phyloP scores from a whole-genome alignment of 2,113 vertebrate species.

The Phrynosoma blainvillii region DNA sequence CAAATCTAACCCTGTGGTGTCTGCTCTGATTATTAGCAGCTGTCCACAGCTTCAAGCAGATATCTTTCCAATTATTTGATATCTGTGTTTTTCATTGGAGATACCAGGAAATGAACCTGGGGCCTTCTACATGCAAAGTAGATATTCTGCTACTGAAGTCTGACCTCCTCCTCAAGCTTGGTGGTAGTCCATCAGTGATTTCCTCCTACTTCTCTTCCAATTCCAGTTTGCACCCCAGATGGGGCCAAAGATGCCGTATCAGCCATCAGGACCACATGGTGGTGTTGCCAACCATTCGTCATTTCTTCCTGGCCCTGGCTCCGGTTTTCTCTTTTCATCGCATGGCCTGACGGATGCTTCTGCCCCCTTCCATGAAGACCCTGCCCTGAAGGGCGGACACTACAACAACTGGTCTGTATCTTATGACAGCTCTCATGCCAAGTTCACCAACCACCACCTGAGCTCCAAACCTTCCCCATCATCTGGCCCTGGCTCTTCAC shows the following conservation, averaged over 20 bases:
- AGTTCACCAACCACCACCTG: slow-evolving; percentile 84
- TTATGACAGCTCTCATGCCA: slow-evolving; percentile 79
- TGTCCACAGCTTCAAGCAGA: background rate
- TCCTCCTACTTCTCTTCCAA: slow-evolving; percentile 12
- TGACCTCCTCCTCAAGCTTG: background rate
- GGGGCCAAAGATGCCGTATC: slow-evolving; percentile 85
- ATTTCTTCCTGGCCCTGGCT: slow-evolving; percentile 78
- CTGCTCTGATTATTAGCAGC: background rate
- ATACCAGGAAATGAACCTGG: background rate
- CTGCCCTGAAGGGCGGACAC: slow-evolving; percentile 80
- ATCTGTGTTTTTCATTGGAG: background rate
- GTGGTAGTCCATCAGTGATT: background rate
- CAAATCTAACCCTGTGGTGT: background rate
- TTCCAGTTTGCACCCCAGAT: slow-evolving; percentile 70
- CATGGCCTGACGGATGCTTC: slow-evolving; percentile 63
- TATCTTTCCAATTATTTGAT: background rate
- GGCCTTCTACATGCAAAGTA: background rate
- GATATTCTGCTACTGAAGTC: background rate
- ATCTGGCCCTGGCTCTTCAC: slow-evolving; percentile 84
- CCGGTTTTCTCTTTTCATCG: slow-evolving; percentile 81
- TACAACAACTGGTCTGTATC: slow-evolving; percentile 86
- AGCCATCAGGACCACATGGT: slow-evolving; percentile 72
- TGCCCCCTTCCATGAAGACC: slow-evolving; percentile 81
- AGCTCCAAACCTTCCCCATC: slow-evolving; percentile 72
- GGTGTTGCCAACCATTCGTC: slow-evolving; percentile 78